Evolutionary conservation across 2,797 vertebrate genomes (phyloP).

Genomic region (Pangasius krempfi): DNA sequence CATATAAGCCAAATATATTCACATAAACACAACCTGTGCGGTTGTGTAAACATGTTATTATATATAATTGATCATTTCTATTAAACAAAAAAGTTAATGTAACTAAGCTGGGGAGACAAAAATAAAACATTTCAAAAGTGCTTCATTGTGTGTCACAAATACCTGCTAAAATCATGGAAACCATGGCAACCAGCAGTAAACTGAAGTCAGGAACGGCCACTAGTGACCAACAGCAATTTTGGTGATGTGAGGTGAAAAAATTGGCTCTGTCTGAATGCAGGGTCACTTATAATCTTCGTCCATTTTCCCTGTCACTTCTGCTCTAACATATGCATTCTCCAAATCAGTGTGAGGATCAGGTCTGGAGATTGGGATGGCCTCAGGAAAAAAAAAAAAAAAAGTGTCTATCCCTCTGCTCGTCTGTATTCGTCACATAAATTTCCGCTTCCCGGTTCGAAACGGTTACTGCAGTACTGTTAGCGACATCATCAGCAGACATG

Average conservation of each 20-base stretch:
- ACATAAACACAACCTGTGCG: not conserved
- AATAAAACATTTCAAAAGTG: not conserved
- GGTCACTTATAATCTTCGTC: not conserved
- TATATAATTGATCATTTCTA: not conserved
- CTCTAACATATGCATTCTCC: not conserved
- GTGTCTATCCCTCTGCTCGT: no score
- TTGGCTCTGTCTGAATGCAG: not conserved
- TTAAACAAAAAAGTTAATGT: not conserved
- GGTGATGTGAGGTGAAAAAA: not conserved
- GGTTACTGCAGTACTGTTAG: no score
- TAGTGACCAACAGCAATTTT: not conserved
- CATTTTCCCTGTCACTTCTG: not conserved
- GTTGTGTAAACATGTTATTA: not conserved
- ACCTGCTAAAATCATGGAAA: not conserved
- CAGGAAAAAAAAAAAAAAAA: not conserved
- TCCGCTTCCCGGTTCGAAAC: no score
- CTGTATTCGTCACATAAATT: no score
- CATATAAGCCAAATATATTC: not conserved
- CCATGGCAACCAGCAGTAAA: not conserved
- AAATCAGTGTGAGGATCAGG: not conserved
- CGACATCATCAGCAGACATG: no score
- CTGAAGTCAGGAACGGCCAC: not conserved
- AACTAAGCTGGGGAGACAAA: not conserved
- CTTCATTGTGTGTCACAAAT: not conserved
- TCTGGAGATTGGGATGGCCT: not conserved